Base-by-base conservation (phyloP, 1,140 invertebrate species). In the Lordiphosa stackelbergi region DNA sequence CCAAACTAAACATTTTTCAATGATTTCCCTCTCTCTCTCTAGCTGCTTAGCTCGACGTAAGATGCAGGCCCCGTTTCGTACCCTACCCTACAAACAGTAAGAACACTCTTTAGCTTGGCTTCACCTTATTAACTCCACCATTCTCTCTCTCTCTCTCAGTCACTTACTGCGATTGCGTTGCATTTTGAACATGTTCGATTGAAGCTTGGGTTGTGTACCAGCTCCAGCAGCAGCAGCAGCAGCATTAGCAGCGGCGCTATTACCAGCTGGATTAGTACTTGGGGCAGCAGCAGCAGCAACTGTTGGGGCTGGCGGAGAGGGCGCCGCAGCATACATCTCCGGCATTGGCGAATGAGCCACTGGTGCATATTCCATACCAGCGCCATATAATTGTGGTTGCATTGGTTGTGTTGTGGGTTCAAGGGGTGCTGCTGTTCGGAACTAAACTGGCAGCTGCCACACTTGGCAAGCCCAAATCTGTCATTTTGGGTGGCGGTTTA, bases 181-280 rank as follows among this genome's bases (percentile, higher is more conserved):
- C n/a, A 95, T 88, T 87, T 94, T 95, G 75, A 93, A 95, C 86
- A 94, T 94, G 84, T 95, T 95, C 9, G 90, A 86, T 79, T 90
- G 78, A 73, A 89, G 53, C 69, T 73, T 75, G n/a, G n/a, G 88
- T 51, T 83, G 75, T 88, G 73, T 84, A 90, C 88, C 85, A 49
- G 65, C 85, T 89, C 88, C 85, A n/a, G n/a, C n/a, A n/a, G 53
- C 52, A 24, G 43, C 53, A 12, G 61, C 63, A 16, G 68, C 16
- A 1, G 16, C 16, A 1, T n/a, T n/a, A n/a, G 16, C 16, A 16
- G 16, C 1, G 16, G 16, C 16, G n/a, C n/a, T n/a, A 16, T 62
- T 37, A 9, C 40, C 10, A 5, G 37, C 38, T 41, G 38, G 8
- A 16, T 3, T 5, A 1, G 24, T n/a, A 40, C 60, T 53, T 56